Evolutionary conservation across 92 coral and sea anemone genomes (phyloP).

Genomic region (Palythoa caribaeorum): DNA sequence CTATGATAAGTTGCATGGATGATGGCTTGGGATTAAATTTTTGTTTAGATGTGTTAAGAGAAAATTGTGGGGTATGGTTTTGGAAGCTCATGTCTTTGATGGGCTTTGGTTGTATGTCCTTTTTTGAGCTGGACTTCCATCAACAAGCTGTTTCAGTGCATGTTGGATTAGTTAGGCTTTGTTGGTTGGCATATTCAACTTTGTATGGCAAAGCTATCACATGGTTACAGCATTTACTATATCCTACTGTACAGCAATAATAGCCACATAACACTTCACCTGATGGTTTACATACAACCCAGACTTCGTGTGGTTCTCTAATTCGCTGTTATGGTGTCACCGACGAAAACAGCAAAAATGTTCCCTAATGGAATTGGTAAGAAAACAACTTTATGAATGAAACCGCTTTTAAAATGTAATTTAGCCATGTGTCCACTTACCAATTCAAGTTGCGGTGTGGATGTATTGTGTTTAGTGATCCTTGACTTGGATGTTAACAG

Average conservation of each 20-base stretch:
- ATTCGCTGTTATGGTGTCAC: constrained; percentile 60
- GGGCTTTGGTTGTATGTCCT: constrained; percentile 47
- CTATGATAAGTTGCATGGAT: background rate
- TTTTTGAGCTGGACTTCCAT: background rate
- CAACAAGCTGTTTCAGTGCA: background rate
- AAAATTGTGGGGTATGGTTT: background rate
- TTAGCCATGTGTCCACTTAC: background rate
- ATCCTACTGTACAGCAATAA: constrained; percentile 39
- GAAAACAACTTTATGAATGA: background rate
- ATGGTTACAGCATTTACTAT: background rate
- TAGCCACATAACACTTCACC: constrained; percentile 48
- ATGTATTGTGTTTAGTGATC: too few species aligned
- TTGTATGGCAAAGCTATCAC: constrained; percentile 40
- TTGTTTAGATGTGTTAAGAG: background rate
- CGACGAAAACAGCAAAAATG: constrained; percentile 53
- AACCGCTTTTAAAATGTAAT: background rate
- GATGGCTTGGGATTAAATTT: constrained; percentile 19
- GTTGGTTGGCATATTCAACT: constrained; percentile 33
- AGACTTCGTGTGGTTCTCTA: constrained; percentile 45
- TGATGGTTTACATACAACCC: constrained; percentile 17
- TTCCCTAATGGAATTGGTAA: background rate
- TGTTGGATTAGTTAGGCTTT: constrained; percentile 12
- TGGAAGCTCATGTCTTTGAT: constrained; percentile 27
- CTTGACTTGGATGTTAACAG: too few species aligned
- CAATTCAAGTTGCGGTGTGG: too few species aligned